phyloP scores from a whole-genome alignment of 2,113 vertebrate species.

The Sceloporus tristichus region DNA sequence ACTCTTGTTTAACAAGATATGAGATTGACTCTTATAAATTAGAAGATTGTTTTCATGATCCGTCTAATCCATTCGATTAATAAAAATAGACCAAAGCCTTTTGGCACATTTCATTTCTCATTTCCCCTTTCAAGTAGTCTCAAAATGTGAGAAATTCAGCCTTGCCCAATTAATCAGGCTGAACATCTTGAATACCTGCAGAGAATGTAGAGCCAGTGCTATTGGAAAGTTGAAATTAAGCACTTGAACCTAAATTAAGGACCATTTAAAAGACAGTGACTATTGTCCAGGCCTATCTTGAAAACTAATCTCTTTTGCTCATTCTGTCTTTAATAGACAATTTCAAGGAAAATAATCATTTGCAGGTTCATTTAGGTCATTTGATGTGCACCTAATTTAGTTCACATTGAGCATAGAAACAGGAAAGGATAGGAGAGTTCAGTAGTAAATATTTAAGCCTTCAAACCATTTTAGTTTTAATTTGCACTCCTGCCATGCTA shows the following conservation, averaged over 20 bases:
- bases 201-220: slow-evolving; percentile 51
- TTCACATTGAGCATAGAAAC: slow-evolving; percentile 19
- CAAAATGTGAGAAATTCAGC: slow-evolving; percentile 53
- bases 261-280: slow-evolving; percentile 40
- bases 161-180: slow-evolving; percentile 60
- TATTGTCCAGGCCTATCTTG: slow-evolving; percentile 25
- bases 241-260: slow-evolving; percentile 41
- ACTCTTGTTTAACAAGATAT: slow-evolving; percentile 45
- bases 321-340: slow-evolving; percentile 39
- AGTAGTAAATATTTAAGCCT: slow-evolving; percentile 19
- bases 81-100: slow-evolving; percentile 56
- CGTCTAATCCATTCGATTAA: slow-evolving; percentile 56
- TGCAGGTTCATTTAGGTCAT: slow-evolving; percentile 7
- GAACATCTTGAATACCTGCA: slow-evolving; percentile 50
- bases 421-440: slow-evolving; percentile 7
- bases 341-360: slow-evolving; percentile 40
- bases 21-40: slow-evolving; percentile 48
- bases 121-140: slow-evolving; percentile 63
- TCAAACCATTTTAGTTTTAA: slow-evolving; percentile 32
- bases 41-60: slow-evolving; percentile 60
- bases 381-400: neutral
- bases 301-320: neutral
- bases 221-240: slow-evolving; percentile 52
- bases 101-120: slow-evolving; percentile 61
- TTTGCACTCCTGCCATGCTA: slow-evolving; percentile 36